Conservation (phyloP, 1,140 invertebrate genomes). For the Hypothenemus hampei region DNA sequence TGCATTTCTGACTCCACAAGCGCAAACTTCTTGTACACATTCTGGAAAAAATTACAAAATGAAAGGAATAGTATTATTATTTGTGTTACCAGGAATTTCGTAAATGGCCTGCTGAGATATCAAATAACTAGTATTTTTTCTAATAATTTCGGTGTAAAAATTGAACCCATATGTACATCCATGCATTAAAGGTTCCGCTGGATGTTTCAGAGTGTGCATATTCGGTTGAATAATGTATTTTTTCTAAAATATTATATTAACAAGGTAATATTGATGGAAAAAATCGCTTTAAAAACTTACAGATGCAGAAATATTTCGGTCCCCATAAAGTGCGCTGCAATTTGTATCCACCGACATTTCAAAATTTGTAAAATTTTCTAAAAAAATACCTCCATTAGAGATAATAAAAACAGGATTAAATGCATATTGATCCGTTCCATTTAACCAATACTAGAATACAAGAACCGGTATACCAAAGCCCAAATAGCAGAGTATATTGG, state of each 20-base stretch:
- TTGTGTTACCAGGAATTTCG: constrained; percentile 15
- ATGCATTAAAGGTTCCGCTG: constrained; percentile 18
- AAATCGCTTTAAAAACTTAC: constrained; percentile 1
- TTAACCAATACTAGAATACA: too few species aligned
- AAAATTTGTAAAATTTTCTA: constrained; percentile 14
- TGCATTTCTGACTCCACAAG: constrained; percentile 4
- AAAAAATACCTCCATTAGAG: background rate
- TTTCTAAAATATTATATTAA: constrained; percentile 5
- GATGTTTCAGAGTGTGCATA: constrained; percentile 15
- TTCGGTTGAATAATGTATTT: constrained; percentile 14
- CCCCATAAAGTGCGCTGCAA: constrained; percentile 14
- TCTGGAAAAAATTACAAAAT: constrained; percentile 12
- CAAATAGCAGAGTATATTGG: too few species aligned
- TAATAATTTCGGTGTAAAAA: background rate
- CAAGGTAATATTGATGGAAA: background rate
- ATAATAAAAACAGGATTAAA: background rate
- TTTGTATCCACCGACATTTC: constrained; percentile 9
- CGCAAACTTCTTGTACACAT: constrained; percentile 17
- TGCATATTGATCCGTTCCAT: too few species aligned
- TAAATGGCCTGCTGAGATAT: constrained; percentile 6
- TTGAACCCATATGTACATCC: constrained; percentile 19
- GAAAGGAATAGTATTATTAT: background rate
- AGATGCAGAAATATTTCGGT: constrained; percentile 3
- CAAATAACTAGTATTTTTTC: constrained; percentile 5
- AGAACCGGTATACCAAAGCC: too few species aligned